A percentile compares a stretch with the other conserved stretches of the same genome.
Conservation (phyloP, 2,113 vertebrate species). For the Oncorhynchus keta region DNA sequence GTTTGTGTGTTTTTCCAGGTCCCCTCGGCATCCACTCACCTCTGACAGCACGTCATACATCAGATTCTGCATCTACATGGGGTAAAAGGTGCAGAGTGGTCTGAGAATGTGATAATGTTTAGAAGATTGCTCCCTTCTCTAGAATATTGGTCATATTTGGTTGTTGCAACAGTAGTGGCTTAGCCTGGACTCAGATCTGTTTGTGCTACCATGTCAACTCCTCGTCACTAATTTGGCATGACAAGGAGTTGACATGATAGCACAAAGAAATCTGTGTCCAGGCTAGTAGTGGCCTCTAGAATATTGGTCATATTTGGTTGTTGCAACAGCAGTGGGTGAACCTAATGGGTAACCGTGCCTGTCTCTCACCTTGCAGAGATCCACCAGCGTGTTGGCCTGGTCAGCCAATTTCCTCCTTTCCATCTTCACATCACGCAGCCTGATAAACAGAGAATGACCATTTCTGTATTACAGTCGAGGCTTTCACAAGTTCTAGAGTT, state of each 20-base stretch:
- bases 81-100: neutral
- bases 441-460: slow-evolving; percentile 35
- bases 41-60: slow-evolving; percentile 83
- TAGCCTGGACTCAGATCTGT: no score
- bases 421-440: slow-evolving; percentile 87
- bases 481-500: no score
- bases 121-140: no score
- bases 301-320: neutral
- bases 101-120: no score
- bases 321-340: neutral
- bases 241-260: no score
- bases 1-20: slow-evolving; percentile 79
- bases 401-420: slow-evolving; percentile 88
- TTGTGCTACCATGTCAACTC: no score
- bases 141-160: neutral
- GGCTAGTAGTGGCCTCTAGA: neutral
- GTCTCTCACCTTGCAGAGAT: slow-evolving; percentile 72
- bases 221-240: no score
- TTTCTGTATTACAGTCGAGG: slow-evolving; percentile 27
- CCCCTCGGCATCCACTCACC: slow-evolving; percentile 83
- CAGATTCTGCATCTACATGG: slow-evolving; percentile 78
- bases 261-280: no score
- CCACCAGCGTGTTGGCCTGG: slow-evolving; percentile 85
- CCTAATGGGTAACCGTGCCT: neutral
- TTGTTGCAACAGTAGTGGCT: neutral